Evolutionary conservation across 2,113 vertebrate species (phyloP).

Genomic region (Choloepus hoffmanni): DNA sequence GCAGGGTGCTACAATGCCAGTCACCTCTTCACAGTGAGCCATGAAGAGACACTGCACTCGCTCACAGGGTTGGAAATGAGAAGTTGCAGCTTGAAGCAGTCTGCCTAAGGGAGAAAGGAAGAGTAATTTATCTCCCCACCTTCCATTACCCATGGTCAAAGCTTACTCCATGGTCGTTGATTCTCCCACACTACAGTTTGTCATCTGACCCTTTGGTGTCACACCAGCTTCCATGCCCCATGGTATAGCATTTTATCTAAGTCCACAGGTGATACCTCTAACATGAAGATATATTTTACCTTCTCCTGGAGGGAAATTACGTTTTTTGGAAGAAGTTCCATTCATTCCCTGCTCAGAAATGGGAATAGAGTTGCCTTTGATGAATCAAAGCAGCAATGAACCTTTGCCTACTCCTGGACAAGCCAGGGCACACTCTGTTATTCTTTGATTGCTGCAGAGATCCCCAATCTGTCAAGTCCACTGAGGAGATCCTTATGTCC

Average conservation of each 20-base stretch:
- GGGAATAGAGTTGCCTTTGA: neutral
- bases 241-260: neutral
- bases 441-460: neutral
- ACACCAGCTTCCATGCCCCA: neutral
- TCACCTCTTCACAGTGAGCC: neutral
- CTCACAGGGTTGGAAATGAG: neutral
- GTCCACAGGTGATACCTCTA: neutral
- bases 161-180: neutral
- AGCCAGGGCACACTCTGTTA: neutral
- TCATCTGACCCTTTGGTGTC: neutral
- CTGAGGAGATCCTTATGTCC: neutral
- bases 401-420: neutral
- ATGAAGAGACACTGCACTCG: no score
- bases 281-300: neutral
- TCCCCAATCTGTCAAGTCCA: neutral
- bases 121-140: neutral
- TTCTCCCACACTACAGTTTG: neutral
- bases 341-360: neutral
- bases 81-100: neutral
- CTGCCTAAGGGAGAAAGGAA: neutral
- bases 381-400: constrained; percentile 37
- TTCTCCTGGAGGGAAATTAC: constrained; percentile 28
- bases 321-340: constrained; percentile 21
- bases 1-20: neutral
- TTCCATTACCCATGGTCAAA: neutral